Evolutionary conservation across 1,140 invertebrate genomes (phyloP), one percentile per base, ranked within the genome.

Genomic region (Hesperophylax magnus): DNA sequence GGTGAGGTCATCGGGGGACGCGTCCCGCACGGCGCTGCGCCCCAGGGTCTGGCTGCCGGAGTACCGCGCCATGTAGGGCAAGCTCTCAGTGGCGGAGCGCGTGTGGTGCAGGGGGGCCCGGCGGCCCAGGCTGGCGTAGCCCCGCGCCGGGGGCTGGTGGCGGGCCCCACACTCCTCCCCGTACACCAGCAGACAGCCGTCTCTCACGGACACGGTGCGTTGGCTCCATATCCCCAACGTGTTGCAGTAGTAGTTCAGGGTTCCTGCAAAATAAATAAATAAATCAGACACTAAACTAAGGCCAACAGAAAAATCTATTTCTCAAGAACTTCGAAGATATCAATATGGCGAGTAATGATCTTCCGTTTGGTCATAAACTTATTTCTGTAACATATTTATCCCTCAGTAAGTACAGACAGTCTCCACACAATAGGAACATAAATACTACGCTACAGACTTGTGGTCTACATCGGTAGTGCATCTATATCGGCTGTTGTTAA

Each of bases 191-290:
- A 86, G 82, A 14, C 79, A 85, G 17, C 86, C 86, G 56, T 84
- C 84, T 14, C 84, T 65, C 17, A 86, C 86, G 52, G 83, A 84
- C 15, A 84, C 85, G 20, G 81, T 84, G 22, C 83, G 77, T 71
- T 80, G 81, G n/a, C 63, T 81, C 83, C 83, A 84, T 52, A 81
- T 74, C 27, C 81, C 83, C 20, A 79, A 34, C 31, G 53, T 75
- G 20, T 76, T 78, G 8, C 77, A 84, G 56, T 82, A 84, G 69
- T 81, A 89, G 84, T 89, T 89, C 56, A 91, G 86, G 79, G 90
- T 90, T 78, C 90, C 90, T 91, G 87, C 22, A 89, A 89, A 47
- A 65, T 11, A 65, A 24, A 20, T 24, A 65, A 65, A 65, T 24
- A 1, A 65, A 39, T 39, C 4, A 39, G 34, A 5, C 34, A 7